Base-by-base conservation (phyloP, 2,797 vertebrate genomes). In the Picus viridis region DNA sequence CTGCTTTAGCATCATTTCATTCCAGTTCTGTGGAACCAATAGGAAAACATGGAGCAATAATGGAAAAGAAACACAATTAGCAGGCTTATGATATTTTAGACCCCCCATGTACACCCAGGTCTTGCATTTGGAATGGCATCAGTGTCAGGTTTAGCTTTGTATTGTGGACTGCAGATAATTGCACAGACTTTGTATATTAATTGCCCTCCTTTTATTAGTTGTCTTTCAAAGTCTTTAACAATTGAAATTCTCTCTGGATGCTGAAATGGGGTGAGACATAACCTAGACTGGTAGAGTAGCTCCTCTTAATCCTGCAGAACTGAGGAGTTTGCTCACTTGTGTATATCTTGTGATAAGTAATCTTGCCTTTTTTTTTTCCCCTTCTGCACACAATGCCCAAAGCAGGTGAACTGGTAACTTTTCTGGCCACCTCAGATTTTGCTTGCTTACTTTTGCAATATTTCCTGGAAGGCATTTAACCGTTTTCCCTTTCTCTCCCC, bases 401-500 rank as follows among this genome's bases (percentile, higher is more conserved):
- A 91, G 83, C 87, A 84, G 90, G 80, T 73, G 89, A 95, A 63
- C 77, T 36, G 67, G 63, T 75, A 67, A 23, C 83, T 83, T 68
- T 74, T 30, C 85, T 93, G 85, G 82, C 65, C 68, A 32, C 69
- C 90, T 94, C 88, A 84, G 80, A 72, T 80, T 91, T 95, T 90
- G 70, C 80, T 93, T 90, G 76, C 90, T 87, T 93, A 68, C 74
- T 88, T 89, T 53, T 88, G 83, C 92, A 74, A 3, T 80, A 47
- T 89, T 34, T 89, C 39, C 83, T 93, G 82, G 85, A 95, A 96
- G 92, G 30, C 77, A 67, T 93, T 95, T 97, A 97, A 97, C 95
- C 93, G 24, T 95, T 95, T 94, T 69, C 88, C 88, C 90, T 96
- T 96, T 96, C 87, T 98, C 94, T 97, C 91, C 96, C 96, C 91